phyloP scores from a whole-genome alignment of 1,140 invertebrate genomes.

The Anastatus disparis region DNA sequence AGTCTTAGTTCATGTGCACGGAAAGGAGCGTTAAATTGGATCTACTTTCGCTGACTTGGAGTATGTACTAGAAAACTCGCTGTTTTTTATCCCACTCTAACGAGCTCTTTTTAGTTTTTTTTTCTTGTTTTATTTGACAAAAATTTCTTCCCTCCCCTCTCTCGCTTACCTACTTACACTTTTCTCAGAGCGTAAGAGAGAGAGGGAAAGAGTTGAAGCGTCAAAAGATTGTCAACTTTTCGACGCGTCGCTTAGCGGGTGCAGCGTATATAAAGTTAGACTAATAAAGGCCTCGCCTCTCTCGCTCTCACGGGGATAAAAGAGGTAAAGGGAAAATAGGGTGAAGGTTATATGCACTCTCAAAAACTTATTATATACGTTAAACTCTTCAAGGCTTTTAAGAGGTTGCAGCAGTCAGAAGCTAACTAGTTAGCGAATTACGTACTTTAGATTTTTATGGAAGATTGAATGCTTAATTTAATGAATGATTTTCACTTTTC shows the following conservation, averaged over 20 bases:
- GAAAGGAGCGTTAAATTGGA: constrained; percentile 22
- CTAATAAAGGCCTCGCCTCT: not conserved
- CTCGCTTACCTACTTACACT: not conserved
- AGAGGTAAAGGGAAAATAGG: too few species aligned
- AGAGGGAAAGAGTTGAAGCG: too few species aligned
- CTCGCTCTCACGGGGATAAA: too few species aligned
- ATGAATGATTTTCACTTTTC: not conserved
- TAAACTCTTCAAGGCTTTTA: not conserved
- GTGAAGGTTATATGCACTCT: not conserved
- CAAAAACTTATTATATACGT: too few species aligned
- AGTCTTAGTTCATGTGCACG: constrained; percentile 3
- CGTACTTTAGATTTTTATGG: not conserved
- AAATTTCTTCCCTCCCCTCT: too few species aligned
- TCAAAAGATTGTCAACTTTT: constrained; percentile 21
- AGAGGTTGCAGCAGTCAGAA: not conserved
- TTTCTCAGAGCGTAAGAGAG: too few species aligned
- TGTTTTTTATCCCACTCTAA: constrained; percentile 23
- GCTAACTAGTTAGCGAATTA: not conserved
- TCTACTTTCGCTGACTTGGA: constrained; percentile 17
- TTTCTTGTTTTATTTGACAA: constrained; percentile 31
- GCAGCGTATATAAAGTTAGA: not conserved
- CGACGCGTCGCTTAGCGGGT: not conserved
- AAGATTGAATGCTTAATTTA: not conserved
- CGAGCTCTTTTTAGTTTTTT: constrained; percentile 16
- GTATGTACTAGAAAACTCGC: not conserved